Base-by-base conservation (phyloP, 2,888 invertebrate species). In the Eretmocerus hayati region DNA sequence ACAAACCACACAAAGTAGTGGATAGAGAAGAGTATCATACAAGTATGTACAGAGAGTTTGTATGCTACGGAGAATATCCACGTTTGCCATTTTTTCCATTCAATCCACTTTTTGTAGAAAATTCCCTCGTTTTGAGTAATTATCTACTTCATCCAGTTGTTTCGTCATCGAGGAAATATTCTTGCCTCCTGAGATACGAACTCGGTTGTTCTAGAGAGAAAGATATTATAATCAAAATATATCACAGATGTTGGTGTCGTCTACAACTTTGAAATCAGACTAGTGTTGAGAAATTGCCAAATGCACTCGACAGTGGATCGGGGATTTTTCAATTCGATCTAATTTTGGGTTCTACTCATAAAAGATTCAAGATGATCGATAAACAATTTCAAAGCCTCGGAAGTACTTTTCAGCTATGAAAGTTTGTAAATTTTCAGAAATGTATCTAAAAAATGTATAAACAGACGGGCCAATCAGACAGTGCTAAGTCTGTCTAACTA, bases 1-100 rank as follows among this genome's bases (percentile, higher is more conserved):
- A 69, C 67, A 69, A 69, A 69, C 64, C 66, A 64, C 66, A 67
- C 64, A 63, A 55, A 69, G 65, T n/a, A n/a, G n/a, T 66, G 64
- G 66, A 53, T 46, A 68, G 64, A 69, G 59, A 62, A 67, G 65
- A 69, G 58, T 66, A 62, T 67, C 58, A 59, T 62, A 64, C 62
- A 63, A 58, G 56, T 67, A 66, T 67, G 58, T 67, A 67, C 66
- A 62, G 56, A 66, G 58, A 65, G 62, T 61, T 58, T 55, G 58
- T 57, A 56, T 31, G 40, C 35, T 46, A 22, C 35, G 33, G 8
- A 9, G 30, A 30, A 30, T 30, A 30, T 30, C 13, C 13, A 9
- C 13, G 13, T 30, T 30, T 13, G 8, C 13, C 30, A 30, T 30
- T n/a, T n/a, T n/a, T n/a, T n/a, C n/a, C n/a, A n/a, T n/a, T n/a